Percentiles rank a stretch among this genome's conserved stretches.
These are phyloP conservation scores for Lemur catta DNA, from an alignment of 2,797 vertebrate species.

Conservation along the genomic window DNA sequence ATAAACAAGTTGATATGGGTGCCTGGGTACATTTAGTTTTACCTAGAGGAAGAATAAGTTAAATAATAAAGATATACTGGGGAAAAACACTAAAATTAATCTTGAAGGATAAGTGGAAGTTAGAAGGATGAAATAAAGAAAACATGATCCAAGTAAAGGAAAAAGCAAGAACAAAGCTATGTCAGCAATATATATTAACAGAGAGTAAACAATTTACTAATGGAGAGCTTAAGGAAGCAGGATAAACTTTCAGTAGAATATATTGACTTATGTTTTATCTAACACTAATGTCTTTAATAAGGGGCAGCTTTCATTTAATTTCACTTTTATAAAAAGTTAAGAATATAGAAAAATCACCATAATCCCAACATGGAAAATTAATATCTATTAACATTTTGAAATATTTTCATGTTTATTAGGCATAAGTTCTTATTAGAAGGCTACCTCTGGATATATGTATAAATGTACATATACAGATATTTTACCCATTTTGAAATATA, in stretches of 20 bases:
- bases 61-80: not conserved
- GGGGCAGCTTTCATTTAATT: not conserved
- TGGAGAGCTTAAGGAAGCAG: not conserved
- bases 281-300: not conserved
- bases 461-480: not conserved
- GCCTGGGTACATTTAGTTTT: not conserved
- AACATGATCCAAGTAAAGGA: not conserved
- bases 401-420: not conserved
- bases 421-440: not conserved
- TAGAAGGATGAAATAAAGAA: not conserved
- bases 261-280: not conserved
- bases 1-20: not conserved
- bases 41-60: not conserved
- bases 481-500: not conserved
- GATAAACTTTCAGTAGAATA: not conserved
- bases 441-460: not conserved
- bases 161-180: not conserved
- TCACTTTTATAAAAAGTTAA: not conserved
- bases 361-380: not conserved
- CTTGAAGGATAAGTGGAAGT: not conserved
- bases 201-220: not conserved
- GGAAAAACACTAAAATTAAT: not conserved
- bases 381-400: not conserved
- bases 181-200: not conserved
- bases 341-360: not conserved